Evolutionary conservation across 2,113 vertebrate genomes (phyloP).

Genomic region (Calypte anna): DNA sequence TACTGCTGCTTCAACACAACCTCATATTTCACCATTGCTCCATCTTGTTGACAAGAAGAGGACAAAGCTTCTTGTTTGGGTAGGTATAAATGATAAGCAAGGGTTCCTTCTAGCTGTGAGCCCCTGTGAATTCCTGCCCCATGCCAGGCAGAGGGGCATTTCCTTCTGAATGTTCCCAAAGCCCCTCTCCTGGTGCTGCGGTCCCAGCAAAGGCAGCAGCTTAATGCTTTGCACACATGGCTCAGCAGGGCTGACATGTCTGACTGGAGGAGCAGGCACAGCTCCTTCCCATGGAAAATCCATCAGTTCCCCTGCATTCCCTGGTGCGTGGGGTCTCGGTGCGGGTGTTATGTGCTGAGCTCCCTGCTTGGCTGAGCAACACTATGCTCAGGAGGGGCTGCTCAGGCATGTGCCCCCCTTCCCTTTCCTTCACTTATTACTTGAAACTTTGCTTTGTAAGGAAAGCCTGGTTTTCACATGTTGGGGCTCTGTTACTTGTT

Average conservation of each 20-base stretch:
- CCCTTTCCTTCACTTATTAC: not conserved
- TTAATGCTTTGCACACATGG: conserved; percentile 40
- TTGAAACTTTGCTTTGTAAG: not conserved
- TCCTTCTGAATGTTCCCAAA: not conserved
- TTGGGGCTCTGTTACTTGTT: not conserved
- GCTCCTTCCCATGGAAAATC: conserved; percentile 66
- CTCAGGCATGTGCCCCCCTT: not conserved
- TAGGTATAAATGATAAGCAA: not conserved
- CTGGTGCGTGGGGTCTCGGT: not conserved
- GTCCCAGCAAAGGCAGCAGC: not conserved
- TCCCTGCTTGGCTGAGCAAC: not conserved
- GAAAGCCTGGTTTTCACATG: not conserved
- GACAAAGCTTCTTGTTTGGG: not conserved
- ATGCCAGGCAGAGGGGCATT: not conserved
- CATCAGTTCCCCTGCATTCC: conserved; percentile 63
- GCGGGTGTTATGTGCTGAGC: not conserved
- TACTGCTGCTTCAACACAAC: not conserved
- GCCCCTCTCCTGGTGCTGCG: not conserved
- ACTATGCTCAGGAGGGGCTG: not conserved
- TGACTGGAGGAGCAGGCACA: conserved; percentile 35
- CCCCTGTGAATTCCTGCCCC: not conserved
- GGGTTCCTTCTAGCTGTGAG: not conserved
- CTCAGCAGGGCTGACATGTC: conserved; percentile 4
- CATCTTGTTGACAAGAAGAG: not conserved
- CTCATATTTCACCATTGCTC: not conserved